Evolutionary conservation across 2,797 vertebrate species (phyloP).

Genomic region (Oreochromis mossambicus): DNA sequence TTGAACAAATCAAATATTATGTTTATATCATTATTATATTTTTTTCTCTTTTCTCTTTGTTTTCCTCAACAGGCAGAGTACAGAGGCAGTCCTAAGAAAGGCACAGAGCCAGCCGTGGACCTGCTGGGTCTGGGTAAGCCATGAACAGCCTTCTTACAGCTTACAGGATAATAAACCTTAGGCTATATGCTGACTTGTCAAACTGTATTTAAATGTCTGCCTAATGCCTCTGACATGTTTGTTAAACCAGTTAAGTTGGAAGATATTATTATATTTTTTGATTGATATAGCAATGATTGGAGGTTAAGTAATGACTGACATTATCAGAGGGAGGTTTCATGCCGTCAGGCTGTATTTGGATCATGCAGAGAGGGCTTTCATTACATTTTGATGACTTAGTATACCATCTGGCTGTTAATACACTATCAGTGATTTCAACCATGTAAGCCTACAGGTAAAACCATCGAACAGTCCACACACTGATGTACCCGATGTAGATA

Average conservation of each 20-base stretch:
- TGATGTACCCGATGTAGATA: neutral
- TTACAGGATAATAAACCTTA: neutral
- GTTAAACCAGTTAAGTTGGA: neutral
- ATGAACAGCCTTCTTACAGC: neutral
- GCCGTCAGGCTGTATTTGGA: neutral
- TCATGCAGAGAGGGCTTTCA: neutral
- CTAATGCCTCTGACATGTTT: neutral
- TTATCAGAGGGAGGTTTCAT: neutral
- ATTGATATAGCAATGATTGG: conserved; percentile 4
- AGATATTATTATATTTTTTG: neutral
- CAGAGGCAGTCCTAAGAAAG: conserved; percentile 85
- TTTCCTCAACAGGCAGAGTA: conserved; percentile 72
- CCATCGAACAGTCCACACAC: neutral
- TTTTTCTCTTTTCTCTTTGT: conserved; percentile 37
- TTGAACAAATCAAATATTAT: neutral
- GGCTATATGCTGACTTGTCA: neutral
- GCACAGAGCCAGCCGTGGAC: conserved; percentile 84
- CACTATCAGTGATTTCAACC: neutral
- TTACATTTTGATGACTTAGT: neutral
- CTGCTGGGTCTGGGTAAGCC: conserved; percentile 93
- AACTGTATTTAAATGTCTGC: neutral
- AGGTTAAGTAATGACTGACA: neutral
- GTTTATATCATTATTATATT: neutral
- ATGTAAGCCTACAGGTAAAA: neutral
- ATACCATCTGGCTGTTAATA: neutral